Conservation (phyloP, 2,797 vertebrate genomes). For the Syncerus caffer region DNA sequence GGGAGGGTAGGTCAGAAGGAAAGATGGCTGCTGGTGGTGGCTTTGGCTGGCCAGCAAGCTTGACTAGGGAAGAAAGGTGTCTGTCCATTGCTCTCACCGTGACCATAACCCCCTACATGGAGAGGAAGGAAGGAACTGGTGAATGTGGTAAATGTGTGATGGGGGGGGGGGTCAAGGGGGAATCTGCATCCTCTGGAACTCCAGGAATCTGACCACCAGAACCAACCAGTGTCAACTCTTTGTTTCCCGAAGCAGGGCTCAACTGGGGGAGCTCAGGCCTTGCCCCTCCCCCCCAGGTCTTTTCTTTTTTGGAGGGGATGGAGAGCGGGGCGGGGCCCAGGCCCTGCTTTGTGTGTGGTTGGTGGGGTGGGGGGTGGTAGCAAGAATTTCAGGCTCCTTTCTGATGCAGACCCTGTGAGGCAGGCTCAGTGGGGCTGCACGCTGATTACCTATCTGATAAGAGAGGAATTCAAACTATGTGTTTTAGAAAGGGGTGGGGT, state of each 20-base stretch:
- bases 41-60: background rate
- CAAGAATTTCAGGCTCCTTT: conserved; percentile 84
- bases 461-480: conserved; percentile 87
- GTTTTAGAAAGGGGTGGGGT: conserved; percentile 78
- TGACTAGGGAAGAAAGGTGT: background rate
- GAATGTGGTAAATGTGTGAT: conserved; percentile 12
- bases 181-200: conserved; percentile 81
- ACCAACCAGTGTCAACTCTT: conserved; percentile 75
- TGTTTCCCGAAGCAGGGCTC: conserved; percentile 68
- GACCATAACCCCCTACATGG: conserved; percentile 31
- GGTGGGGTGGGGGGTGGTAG: conserved; percentile 58
- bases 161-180: background rate
- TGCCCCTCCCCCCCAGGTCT: conserved; percentile 74
- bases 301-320: conserved; percentile 76
- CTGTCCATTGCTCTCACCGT: background rate
- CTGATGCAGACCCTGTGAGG: conserved; percentile 82
- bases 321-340: conserved; percentile 36
- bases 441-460: conserved; percentile 88
- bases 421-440: conserved; percentile 81
- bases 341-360: conserved; percentile 85
- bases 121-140: conserved; percentile 65
- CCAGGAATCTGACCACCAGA: conserved; percentile 84
- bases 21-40: conserved; percentile 3
- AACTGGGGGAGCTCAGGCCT: conserved; percentile 61
- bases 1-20: background rate